Percentiles rank a stretch among this genome's conserved stretches.
Evolutionary conservation across 1,140 invertebrate species (phyloP).

Genomic region (Lordiphosa clarofinis): DNA sequence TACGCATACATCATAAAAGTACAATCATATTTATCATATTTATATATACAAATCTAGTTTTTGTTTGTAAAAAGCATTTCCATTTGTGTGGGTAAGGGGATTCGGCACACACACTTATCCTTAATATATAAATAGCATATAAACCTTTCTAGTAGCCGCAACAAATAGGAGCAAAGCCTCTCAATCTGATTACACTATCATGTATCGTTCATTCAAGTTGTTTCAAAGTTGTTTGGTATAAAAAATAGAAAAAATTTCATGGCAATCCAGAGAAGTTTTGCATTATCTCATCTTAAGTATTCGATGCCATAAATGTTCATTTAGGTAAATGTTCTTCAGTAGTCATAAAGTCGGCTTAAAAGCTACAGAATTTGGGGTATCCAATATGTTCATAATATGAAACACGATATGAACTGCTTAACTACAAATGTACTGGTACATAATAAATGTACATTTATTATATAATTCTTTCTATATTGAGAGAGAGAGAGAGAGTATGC

Average conservation of each 20-base stretch:
- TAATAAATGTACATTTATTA: slow-evolving; percentile 1
- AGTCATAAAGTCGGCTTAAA: slow-evolving; percentile 48
- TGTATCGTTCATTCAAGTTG: slow-evolving; percentile 37
- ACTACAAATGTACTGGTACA: slow-evolving; percentile 14
- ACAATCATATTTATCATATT: slow-evolving; percentile 61
- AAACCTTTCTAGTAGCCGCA: slow-evolving; percentile 47
- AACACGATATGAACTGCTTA: slow-evolving; percentile 63
- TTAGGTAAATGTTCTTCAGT: slow-evolving; percentile 19
- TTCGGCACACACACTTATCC: slow-evolving; percentile 14
- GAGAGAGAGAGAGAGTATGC: slow-evolving; percentile 22
- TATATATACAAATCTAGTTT: slow-evolving; percentile 65
- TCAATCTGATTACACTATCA: slow-evolving; percentile 21
- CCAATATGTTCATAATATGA: slow-evolving; percentile 46
- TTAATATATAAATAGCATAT: slow-evolving; percentile 29
- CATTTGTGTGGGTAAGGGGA: slow-evolving; percentile 13
- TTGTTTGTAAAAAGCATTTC: slow-evolving; percentile 9
- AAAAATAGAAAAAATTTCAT: slow-evolving; percentile 79
- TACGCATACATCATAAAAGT: slow-evolving; percentile 78
- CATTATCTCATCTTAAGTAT: slow-evolving; percentile 12
- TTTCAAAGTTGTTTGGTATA: slow-evolving; percentile 74
- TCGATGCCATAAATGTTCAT: slow-evolving; percentile 26
- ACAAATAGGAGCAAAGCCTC: slow-evolving; percentile 31
- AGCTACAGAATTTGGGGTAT: slow-evolving; percentile 42
- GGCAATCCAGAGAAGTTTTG: slow-evolving; percentile 64
- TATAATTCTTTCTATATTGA: slow-evolving; percentile 22